Percentiles rank a stretch among this genome's conserved stretches.
Evolutionary conservation across 2,888 invertebrate species (phyloP).

Genomic region (Chydorus sphaericus): DNA sequence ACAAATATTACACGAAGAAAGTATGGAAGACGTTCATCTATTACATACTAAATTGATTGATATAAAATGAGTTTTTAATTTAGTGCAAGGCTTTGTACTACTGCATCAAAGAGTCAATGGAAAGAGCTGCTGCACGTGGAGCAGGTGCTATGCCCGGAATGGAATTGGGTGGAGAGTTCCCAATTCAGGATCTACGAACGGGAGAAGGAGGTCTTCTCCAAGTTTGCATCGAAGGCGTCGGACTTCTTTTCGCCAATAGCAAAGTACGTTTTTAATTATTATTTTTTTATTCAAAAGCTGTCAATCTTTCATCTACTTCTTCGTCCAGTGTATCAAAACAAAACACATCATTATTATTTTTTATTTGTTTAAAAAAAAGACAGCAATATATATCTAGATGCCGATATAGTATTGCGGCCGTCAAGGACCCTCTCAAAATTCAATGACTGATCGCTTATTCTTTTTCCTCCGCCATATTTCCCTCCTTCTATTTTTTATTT

Average conservation of each 20-base stretch:
- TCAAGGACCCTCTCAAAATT: slow-evolving; percentile 14
- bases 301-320: slow-evolving; percentile 21
- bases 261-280: slow-evolving; percentile 58
- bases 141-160: slow-evolving; percentile 60
- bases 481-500: too few relatives aligned
- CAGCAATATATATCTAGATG: background rate
- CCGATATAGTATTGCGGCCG: too few relatives aligned
- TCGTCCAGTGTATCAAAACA: too few relatives aligned
- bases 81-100: slow-evolving; percentile 97
- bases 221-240: slow-evolving; percentile 99
- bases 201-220: slow-evolving; percentile 94
- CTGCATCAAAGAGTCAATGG: slow-evolving; percentile 98
- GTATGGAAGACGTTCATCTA: slow-evolving; percentile 44
- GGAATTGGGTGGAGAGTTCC: slow-evolving; percentile 80
- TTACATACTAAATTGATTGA: too few relatives aligned
- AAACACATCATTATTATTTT: too few relatives aligned
- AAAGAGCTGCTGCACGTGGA: slow-evolving; percentile 53
- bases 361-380: background rate
- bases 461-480: too few relatives aligned
- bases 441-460: background rate
- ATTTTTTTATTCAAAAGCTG: slow-evolving; percentile 2
- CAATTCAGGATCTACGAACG: slow-evolving; percentile 90
- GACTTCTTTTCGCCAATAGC: slow-evolving; percentile 95
- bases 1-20: slow-evolving; percentile 98
- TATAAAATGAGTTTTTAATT: slow-evolving; percentile 13